These are phyloP conservation scores for Eustalomyia histrio DNA, from an alignment of 2,888 invertebrate genomes.

Conservation along the genomic window DNA sequence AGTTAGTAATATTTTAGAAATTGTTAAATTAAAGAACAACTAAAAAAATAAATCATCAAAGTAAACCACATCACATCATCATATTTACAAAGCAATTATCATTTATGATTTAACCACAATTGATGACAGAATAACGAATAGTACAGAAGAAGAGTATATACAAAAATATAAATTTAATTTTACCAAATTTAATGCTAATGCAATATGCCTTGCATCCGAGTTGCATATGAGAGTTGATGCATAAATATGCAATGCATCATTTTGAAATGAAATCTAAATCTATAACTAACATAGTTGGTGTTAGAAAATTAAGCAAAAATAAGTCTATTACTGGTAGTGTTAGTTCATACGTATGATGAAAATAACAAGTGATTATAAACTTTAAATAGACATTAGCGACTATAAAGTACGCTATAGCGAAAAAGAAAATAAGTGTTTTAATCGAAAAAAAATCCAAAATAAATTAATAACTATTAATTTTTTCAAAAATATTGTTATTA, in stretches of 20 bases:
- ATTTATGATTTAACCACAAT: slow-evolving; percentile 45
- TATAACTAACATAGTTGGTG: background rate
- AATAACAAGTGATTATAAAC: background rate
- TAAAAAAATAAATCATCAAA: background rate
- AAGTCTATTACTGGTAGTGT: no score
- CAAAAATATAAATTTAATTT: slow-evolving; percentile 5
- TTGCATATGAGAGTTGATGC: background rate
- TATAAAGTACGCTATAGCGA: no score
- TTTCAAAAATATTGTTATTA: no score
- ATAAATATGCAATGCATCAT: slow-evolving; percentile 27
- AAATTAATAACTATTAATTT: no score
- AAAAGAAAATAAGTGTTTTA: no score
- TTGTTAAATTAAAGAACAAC: background rate
- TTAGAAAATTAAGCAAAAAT: slow-evolving; percentile 1
- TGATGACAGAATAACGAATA: slow-evolving; percentile 7
- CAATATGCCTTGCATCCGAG: background rate
- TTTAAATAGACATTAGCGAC: no score
- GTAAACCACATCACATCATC: slow-evolving; percentile 25
- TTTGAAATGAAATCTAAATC: slow-evolving; percentile 22
- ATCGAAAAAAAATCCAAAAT: no score
- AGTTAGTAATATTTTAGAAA: slow-evolving; percentile 10
- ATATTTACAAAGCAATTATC: slow-evolving; percentile 53
- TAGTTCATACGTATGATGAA: background rate
- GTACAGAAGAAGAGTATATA: background rate
- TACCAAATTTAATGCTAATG: slow-evolving; percentile 20